Evolutionary conservation across 1,140 invertebrate species (phyloP).

Genomic region (Drosophila kepulauana): DNA sequence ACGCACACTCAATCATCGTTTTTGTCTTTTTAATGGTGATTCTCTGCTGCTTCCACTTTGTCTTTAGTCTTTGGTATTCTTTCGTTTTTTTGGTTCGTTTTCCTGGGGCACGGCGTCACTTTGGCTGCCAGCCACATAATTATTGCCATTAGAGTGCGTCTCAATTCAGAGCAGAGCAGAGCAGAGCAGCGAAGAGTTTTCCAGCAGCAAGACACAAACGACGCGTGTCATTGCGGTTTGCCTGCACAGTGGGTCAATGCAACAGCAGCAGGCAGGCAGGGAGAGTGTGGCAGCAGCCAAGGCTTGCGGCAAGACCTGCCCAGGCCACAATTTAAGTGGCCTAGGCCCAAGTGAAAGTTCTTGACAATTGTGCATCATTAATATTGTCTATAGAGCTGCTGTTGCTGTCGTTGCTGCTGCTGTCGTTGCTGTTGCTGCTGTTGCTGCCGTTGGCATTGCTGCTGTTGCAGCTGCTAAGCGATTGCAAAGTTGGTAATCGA

Average conservation of each 20-base stretch:
- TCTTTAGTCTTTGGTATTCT: conserved; percentile 7
- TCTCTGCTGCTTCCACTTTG: conserved; percentile 25
- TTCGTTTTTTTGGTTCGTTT: conserved; percentile 27
- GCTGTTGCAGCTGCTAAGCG: conserved; percentile 56
- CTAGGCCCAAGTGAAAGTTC: conserved; percentile 78
- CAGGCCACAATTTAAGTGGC: conserved; percentile 68
- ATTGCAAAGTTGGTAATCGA: conserved; percentile 68
- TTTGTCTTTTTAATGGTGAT: conserved; percentile 79
- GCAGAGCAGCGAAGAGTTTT: conserved; percentile 20
- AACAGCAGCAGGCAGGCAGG: conserved; percentile 5
- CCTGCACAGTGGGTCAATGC: conserved; percentile 58
- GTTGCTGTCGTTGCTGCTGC: conserved; percentile 10
- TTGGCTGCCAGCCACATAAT: conserved; percentile 70
- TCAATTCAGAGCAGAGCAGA: conserved; percentile 65
- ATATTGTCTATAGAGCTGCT: conserved; percentile 70
- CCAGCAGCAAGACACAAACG: conserved; percentile 55
- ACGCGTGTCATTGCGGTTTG: conserved; percentile 79
- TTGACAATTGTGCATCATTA: conserved; percentile 82
- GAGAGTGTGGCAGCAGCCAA: background rate
- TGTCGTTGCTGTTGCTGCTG: background rate
- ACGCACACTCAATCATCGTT: conserved; percentile 82
- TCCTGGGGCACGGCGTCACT: conserved; percentile 32
- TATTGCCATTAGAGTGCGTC: conserved; percentile 81
- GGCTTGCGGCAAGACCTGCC: conserved; percentile 45
- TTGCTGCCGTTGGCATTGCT: conserved; percentile 29